A percentile compares a stretch with the other conserved stretches of the same genome.
Conservation (phyloP, 2,888 invertebrate species). For the Heliconius erato region DNA sequence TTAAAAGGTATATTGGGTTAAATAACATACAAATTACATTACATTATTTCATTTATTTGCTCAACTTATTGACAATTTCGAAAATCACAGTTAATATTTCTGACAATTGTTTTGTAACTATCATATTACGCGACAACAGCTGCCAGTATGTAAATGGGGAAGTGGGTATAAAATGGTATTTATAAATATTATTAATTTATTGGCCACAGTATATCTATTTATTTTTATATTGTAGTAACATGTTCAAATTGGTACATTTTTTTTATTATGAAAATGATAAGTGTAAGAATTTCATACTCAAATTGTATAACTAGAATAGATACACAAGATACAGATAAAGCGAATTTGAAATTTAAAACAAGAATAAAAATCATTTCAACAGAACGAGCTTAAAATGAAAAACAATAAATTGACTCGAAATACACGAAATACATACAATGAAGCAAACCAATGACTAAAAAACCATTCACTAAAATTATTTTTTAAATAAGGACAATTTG, state of each 20-base stretch:
- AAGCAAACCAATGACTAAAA: constrained; percentile 55
- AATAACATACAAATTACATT: constrained; percentile 56
- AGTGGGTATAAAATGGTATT: constrained; percentile 84
- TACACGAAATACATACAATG: constrained; percentile 51
- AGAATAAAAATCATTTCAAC: constrained; percentile 41
- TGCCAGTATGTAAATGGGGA: constrained; percentile 81
- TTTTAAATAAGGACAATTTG: constrained; percentile 63
- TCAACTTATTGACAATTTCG: constrained; percentile 86
- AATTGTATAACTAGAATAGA: constrained; percentile 19
- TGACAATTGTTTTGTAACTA: constrained; percentile 82
- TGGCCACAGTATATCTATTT: constrained; percentile 82
- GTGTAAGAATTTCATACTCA: constrained; percentile 39
- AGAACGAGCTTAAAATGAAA: constrained; percentile 70
- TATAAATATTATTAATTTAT: constrained; percentile 81
- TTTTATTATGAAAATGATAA: constrained; percentile 51
- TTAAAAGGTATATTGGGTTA: constrained; percentile 14
- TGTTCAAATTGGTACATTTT: constrained; percentile 57
- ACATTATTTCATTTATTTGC: constrained; percentile 85
- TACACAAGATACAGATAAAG: constrained; percentile 18
- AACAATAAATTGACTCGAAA: constrained; percentile 59
- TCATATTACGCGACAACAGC: constrained; percentile 79
- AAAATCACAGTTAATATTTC: constrained; percentile 85
- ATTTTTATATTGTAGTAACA: constrained; percentile 76
- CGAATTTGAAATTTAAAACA: constrained; percentile 42
- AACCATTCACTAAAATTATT: constrained; percentile 48